Conservation (phyloP, 2,113 vertebrate species). For the Rhipidura dahli region DNA sequence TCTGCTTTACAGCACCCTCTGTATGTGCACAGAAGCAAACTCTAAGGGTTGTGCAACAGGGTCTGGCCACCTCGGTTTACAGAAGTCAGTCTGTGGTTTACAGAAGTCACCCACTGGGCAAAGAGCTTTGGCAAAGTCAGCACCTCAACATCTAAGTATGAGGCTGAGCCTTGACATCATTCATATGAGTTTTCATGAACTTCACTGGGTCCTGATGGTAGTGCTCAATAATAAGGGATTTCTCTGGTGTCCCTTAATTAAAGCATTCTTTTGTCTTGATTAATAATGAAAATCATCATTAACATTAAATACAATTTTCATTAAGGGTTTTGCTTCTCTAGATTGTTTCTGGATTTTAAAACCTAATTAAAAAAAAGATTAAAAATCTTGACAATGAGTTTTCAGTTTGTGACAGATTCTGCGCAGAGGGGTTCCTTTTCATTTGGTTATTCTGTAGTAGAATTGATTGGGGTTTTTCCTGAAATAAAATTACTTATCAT, state of each 20-base stretch:
- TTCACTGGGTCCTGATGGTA: background rate
- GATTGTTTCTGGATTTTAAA: background rate
- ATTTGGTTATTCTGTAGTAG: background rate
- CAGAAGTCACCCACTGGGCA: background rate
- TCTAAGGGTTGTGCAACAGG: background rate
- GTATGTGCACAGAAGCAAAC: background rate
- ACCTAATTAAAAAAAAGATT: background rate
- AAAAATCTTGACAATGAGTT: background rate
- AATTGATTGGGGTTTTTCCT: background rate
- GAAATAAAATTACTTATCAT: background rate
- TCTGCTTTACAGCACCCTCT: background rate
- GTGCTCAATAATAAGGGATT: background rate
- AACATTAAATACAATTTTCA: background rate
- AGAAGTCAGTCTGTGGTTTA: background rate
- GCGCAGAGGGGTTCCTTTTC: background rate
- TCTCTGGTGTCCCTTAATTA: conserved; percentile 11
- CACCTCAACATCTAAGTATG: background rate
- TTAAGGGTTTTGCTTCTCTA: background rate
- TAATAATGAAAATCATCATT: background rate
- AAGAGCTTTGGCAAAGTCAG: background rate
- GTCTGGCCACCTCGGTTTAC: background rate
- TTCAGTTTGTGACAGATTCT: background rate
- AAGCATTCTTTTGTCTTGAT: conserved; percentile 3
- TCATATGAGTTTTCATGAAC: background rate
- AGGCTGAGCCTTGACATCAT: background rate